Conservation (phyloP, 2,888 invertebrate genomes). For the Tenthredo notha region DNA sequence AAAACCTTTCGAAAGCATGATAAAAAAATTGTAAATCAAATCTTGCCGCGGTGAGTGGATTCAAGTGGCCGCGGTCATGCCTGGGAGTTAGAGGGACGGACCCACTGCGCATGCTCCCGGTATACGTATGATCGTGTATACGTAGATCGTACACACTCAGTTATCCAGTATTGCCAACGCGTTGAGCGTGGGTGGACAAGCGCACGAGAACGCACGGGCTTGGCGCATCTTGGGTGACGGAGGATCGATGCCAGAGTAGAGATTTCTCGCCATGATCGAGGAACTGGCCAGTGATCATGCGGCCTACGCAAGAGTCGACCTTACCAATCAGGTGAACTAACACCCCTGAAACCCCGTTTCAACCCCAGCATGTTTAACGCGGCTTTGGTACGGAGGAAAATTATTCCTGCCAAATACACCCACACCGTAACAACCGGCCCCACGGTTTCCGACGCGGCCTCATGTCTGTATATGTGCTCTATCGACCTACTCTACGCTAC, state of each 20-base stretch:
- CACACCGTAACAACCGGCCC: background rate
- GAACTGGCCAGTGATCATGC: slow-evolving; percentile 74
- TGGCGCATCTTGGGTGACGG: background rate
- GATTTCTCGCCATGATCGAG: slow-evolving; percentile 63
- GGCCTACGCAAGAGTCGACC: slow-evolving; percentile 70
- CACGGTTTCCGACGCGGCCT: background rate
- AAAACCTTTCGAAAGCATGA: too few relatives aligned
- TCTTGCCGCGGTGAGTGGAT: too few relatives aligned
- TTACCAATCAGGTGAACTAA: slow-evolving; percentile 68
- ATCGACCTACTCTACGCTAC: slow-evolving; percentile 1
- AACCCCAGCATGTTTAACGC: background rate
- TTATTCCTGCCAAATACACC: background rate
- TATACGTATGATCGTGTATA: background rate
- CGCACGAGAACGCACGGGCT: background rate
- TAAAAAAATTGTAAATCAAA: too few relatives aligned
- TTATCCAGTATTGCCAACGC: slow-evolving; percentile 12
- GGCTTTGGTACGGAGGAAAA: background rate
- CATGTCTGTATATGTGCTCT: too few relatives aligned
- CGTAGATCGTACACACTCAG: background rate
- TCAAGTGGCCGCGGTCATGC: background rate
- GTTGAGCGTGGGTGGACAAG: background rate
- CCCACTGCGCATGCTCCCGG: background rate
- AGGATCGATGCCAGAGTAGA: slow-evolving; percentile 21
- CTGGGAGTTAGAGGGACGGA: background rate
- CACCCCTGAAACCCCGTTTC: background rate